A percentile compares a stretch with the other conserved stretches of the same genome.
Conservation (phyloP, 2,888 invertebrate species). For the Panopea generosa region DNA sequence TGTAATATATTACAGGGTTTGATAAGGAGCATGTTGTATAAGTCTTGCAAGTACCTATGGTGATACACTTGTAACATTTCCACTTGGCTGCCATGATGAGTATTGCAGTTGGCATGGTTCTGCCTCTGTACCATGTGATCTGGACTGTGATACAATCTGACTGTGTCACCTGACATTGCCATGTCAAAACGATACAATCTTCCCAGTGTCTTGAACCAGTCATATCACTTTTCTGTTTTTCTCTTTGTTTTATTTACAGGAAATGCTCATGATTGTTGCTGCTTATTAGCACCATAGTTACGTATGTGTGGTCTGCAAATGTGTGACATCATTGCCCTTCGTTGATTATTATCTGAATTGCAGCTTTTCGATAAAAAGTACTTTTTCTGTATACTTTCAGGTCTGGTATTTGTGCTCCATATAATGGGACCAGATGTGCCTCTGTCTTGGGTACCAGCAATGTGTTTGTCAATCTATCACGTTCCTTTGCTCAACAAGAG, state of each 20-base stretch:
- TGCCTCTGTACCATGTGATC: too few relatives aligned
- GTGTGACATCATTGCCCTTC: too few relatives aligned
- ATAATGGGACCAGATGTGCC: constrained; percentile 75
- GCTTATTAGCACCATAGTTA: not conserved
- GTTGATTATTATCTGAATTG: too few relatives aligned
- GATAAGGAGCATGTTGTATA: too few relatives aligned
- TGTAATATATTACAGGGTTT: too few relatives aligned
- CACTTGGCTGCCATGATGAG: too few relatives aligned
- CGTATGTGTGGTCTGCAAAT: not conserved
- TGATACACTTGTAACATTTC: too few relatives aligned
- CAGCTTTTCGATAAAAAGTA: too few relatives aligned
- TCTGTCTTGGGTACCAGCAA: constrained; percentile 64
- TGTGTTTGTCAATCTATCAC: constrained; percentile 67
- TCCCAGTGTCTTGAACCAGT: constrained; percentile 36
- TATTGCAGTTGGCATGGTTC: too few relatives aligned
- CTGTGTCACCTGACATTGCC: constrained; percentile 50
- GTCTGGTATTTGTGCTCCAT: constrained; percentile 68
- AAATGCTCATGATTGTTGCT: constrained; percentile 32
- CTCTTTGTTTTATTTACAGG: too few relatives aligned
- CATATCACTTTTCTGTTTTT: constrained; percentile 34
- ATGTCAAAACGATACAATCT: constrained; percentile 59
- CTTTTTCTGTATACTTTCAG: constrained; percentile 69
- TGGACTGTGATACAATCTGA: constrained; percentile 18
- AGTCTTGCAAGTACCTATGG: too few relatives aligned
- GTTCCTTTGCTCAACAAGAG: constrained; percentile 62